Percentiles rank a stretch among this genome's conserved stretches.
phyloP scores from a whole-genome alignment of 2,888 invertebrate species.

The Troides helena region DNA sequence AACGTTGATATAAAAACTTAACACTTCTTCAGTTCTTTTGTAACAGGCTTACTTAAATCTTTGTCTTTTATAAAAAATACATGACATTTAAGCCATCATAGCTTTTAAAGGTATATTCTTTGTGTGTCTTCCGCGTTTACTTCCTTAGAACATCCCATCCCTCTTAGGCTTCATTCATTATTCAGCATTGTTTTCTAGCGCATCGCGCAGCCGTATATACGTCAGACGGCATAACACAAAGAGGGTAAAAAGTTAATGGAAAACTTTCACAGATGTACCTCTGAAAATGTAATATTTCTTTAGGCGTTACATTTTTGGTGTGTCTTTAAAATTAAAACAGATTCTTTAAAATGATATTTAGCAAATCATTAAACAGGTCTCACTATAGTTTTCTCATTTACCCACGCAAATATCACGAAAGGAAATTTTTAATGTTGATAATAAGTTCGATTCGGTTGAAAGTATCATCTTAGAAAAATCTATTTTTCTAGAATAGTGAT shows the following conservation, averaged over 20 bases:
- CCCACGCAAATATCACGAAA: no score
- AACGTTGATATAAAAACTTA: no score
- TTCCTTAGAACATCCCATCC: conserved; percentile 24
- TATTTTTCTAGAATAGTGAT: conserved; percentile 35
- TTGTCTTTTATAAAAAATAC: background rate
- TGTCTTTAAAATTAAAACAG: background rate
- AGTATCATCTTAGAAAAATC: background rate
- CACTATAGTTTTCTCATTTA: no score
- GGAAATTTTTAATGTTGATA: no score
- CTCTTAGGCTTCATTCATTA: conserved; percentile 28
- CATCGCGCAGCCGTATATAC: conserved; percentile 14
- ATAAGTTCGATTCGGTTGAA: no score
- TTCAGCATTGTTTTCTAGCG: conserved; percentile 29
- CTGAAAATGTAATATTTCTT: background rate
- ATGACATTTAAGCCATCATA: conserved; percentile 2
- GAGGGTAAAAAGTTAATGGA: conserved; percentile 26
- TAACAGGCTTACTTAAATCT: no score
- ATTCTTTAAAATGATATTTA: no score
- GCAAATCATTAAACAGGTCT: no score
- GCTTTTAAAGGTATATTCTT: conserved; percentile 15
- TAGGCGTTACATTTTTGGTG: background rate
- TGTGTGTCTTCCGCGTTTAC: conserved; percentile 16
- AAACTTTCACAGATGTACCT: conserved; percentile 20
- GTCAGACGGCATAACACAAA: conserved; percentile 13
- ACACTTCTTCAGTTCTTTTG: no score